Evolutionary conservation across 2,113 vertebrate species (phyloP).

Genomic region (Thymallus thymallus): DNA sequence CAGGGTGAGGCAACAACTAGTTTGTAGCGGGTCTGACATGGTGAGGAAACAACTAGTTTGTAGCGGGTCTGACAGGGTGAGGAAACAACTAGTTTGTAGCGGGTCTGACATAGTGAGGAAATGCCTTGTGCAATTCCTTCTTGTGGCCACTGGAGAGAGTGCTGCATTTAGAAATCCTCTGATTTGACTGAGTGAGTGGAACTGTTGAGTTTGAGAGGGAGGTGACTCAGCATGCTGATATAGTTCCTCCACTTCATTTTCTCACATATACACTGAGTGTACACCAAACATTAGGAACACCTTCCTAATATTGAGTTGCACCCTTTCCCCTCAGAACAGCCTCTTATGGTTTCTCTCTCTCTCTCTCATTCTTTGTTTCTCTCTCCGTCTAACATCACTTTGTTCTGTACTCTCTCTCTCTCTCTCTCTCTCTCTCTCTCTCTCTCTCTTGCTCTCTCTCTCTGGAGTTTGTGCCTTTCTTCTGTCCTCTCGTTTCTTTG

Average conservation of each 20-base stretch:
- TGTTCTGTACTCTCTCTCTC: constrained; percentile 12
- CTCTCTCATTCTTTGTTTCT: constrained; percentile 16
- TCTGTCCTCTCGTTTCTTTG: constrained; percentile 75
- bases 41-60: too few relatives aligned
- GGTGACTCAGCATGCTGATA: too few relatives aligned
- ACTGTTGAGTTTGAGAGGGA: too few relatives aligned
- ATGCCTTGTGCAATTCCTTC: not conserved
- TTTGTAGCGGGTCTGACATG: too few relatives aligned
- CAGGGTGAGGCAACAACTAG: too few relatives aligned
- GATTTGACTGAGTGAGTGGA: not conserved
- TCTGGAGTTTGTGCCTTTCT: constrained; percentile 80
- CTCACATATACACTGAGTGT: too few relatives aligned
- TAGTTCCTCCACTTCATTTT: too few relatives aligned
- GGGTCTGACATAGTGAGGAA: not conserved
- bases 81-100: too few relatives aligned
- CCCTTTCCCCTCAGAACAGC: too few relatives aligned
- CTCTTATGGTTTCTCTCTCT: constrained; percentile 21
- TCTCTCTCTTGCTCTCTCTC: constrained; percentile 29
- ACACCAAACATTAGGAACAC: too few relatives aligned
- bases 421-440: constrained; percentile 35
- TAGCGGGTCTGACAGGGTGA: not conserved
- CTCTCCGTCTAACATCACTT: constrained; percentile 31
- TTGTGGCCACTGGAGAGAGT: constrained; percentile 29
- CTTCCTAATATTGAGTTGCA: too few relatives aligned
- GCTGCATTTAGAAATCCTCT: not conserved